Conservation (phyloP, 2,888 invertebrate genomes). For the Epirrhoe tristata region DNA sequence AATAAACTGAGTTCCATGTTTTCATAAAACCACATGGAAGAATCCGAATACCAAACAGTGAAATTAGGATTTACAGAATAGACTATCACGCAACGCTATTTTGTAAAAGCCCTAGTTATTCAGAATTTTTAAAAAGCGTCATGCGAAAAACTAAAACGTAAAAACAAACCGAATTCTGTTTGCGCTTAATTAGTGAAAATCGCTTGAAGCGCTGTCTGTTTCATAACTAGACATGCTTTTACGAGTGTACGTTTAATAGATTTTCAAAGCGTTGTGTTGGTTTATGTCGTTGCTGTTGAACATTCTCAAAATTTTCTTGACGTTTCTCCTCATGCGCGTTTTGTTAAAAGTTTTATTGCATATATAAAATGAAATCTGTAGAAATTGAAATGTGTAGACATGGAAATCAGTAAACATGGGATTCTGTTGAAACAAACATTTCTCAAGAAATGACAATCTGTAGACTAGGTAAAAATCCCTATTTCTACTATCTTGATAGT, state of each 20-base stretch:
- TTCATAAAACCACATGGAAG: too few species aligned
- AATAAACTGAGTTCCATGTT: too few species aligned
- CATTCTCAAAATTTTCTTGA: not conserved
- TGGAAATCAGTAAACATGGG: too few species aligned
- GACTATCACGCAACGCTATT: not conserved
- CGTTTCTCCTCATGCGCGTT: not conserved
- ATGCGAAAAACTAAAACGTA: slow-evolving; percentile 6
- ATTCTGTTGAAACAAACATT: too few species aligned
- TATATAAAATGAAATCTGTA: too few species aligned
- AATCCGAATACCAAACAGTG: too few species aligned
- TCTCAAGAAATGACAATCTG: too few species aligned
- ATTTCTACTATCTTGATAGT: too few species aligned
- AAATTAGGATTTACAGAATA: not conserved
- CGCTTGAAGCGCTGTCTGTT: slow-evolving; percentile 13
- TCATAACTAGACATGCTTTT: slow-evolving; percentile 4
- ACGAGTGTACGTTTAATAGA: not conserved
- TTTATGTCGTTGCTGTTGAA: not conserved
- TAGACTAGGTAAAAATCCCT: too few species aligned
- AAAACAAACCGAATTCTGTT: slow-evolving; percentile 17
- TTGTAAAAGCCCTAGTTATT: not conserved
- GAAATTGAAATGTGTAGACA: too few species aligned
- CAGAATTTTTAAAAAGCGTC: slow-evolving; percentile 11
- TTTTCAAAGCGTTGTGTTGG: not conserved
- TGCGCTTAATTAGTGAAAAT: slow-evolving; percentile 16
- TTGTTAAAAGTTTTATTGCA: too few species aligned